Conservation (phyloP, 2,888 invertebrate species). For the Palloptera scutellata region DNA sequence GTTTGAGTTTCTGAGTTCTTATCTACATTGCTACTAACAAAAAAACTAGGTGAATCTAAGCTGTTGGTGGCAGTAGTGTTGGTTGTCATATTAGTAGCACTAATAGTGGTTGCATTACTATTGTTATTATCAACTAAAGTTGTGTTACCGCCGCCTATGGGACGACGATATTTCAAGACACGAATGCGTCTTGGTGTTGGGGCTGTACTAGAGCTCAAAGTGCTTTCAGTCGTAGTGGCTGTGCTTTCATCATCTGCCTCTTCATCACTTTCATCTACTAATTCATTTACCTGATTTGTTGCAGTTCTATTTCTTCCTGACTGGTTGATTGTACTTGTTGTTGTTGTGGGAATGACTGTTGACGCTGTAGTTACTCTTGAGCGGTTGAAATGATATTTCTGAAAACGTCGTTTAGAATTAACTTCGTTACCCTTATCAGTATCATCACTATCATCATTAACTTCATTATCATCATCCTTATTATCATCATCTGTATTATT, state of each 20-base stretch:
- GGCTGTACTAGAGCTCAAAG: slow-evolving; percentile 38
- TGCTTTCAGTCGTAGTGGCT: slow-evolving; percentile 36
- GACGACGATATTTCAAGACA: slow-evolving; percentile 53
- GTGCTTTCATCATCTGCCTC: slow-evolving; percentile 28
- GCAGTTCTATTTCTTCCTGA: slow-evolving; percentile 30
- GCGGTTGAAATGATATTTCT: slow-evolving; percentile 61
- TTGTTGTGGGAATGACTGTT: slow-evolving; percentile 33
- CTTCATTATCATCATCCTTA: slow-evolving; percentile 37
- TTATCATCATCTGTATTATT: slow-evolving; percentile 30
- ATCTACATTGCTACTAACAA: slow-evolving; percentile 35
- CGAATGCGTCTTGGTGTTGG: slow-evolving; percentile 52
- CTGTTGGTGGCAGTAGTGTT: slow-evolving; percentile 40
- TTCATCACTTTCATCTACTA: slow-evolving; percentile 33
- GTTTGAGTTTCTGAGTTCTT: slow-evolving; percentile 35
- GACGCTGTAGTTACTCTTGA: slow-evolving; percentile 46
- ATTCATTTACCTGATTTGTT: slow-evolving; percentile 45
- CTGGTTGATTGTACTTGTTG: slow-evolving; percentile 31
- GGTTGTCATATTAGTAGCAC: slow-evolving; percentile 50
- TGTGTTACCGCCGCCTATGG: slow-evolving; percentile 38
- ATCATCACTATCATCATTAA: slow-evolving; percentile 36
- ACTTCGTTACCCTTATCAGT: slow-evolving; percentile 53
- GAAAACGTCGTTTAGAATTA: slow-evolving; percentile 64
- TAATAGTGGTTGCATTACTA: slow-evolving; percentile 40
- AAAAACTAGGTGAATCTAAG: slow-evolving; percentile 37
- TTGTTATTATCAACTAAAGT: slow-evolving; percentile 42